Conservation (phyloP, 2,888 invertebrate species). For the Sinhomidia bicolor region DNA sequence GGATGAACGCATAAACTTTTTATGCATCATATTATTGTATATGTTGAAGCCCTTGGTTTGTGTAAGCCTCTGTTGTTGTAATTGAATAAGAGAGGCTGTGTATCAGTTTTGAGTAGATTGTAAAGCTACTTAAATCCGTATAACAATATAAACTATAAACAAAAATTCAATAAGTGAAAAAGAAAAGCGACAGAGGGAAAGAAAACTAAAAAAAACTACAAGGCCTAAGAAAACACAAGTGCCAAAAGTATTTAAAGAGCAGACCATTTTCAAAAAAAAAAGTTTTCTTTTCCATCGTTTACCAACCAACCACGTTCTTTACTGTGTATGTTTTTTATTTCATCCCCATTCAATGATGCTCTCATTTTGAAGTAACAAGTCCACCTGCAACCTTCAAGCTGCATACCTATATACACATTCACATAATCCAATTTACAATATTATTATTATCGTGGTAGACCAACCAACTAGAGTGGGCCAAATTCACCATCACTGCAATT, state of each 20-base stretch:
- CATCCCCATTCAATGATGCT: neutral
- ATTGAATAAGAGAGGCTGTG: too few species aligned
- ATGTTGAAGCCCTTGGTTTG: too few species aligned
- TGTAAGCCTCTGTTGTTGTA: too few species aligned
- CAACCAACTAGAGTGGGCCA: conserved; percentile 47
- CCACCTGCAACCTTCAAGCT: conserved; percentile 47
- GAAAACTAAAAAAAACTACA: conserved; percentile 11
- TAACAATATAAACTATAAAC: conserved; percentile 8
- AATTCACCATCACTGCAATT: neutral
- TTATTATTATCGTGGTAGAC: conserved; percentile 32
- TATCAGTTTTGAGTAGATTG: neutral
- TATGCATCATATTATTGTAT: too few species aligned
- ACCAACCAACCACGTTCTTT: conserved; percentile 37
- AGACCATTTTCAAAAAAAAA: conserved; percentile 34
- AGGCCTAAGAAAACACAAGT: conserved; percentile 70
- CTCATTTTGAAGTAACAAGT: neutral
- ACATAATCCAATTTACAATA: conserved; percentile 4
- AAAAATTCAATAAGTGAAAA: conserved; percentile 13
- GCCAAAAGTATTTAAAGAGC: conserved; percentile 62
- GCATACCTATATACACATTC: neutral
- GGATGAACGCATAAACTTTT: too few species aligned
- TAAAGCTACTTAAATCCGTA: conserved; percentile 4
- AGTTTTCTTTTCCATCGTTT: conserved; percentile 42
- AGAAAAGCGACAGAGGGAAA: neutral
- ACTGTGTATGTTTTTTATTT: neutral